Evolutionary conservation across 1,140 invertebrate genomes (phyloP).

Genomic region (Homarus americanus): DNA sequence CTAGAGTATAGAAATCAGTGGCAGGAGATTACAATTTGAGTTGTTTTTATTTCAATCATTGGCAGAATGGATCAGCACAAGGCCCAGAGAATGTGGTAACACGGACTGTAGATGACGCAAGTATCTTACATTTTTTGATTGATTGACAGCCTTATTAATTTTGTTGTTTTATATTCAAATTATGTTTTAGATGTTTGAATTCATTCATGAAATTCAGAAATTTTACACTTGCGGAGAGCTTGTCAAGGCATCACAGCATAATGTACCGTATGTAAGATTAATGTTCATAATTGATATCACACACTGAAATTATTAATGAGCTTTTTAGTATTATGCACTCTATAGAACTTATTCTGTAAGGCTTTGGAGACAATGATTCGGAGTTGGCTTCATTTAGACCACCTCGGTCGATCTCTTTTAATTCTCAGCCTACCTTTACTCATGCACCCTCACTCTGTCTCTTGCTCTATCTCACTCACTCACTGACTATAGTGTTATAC

Average conservation of each 20-base stretch:
- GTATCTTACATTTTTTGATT: background rate
- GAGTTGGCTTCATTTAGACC: background rate
- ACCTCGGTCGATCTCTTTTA: background rate
- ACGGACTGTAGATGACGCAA: slow-evolving; percentile 3
- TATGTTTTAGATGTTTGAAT: background rate
- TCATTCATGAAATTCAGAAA: background rate
- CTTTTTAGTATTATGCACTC: background rate
- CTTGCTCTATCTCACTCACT: background rate
- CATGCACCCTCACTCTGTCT: background rate
- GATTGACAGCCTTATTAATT: background rate
- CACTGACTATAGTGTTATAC: background rate
- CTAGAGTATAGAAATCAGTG: background rate
- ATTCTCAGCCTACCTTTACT: background rate
- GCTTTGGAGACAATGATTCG: background rate
- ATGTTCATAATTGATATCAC: background rate
- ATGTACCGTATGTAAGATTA: background rate
- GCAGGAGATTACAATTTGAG: background rate
- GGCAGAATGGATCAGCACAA: background rate
- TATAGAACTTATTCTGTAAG: background rate
- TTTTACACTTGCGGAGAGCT: background rate
- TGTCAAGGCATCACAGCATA: background rate
- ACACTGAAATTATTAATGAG: background rate
- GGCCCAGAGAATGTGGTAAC: background rate
- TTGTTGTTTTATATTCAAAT: background rate
- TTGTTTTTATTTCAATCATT: slow-evolving; percentile 5